Base-by-base conservation (phyloP, 2,113 vertebrate genomes). In the Corythoichthys intestinalis region DNA sequence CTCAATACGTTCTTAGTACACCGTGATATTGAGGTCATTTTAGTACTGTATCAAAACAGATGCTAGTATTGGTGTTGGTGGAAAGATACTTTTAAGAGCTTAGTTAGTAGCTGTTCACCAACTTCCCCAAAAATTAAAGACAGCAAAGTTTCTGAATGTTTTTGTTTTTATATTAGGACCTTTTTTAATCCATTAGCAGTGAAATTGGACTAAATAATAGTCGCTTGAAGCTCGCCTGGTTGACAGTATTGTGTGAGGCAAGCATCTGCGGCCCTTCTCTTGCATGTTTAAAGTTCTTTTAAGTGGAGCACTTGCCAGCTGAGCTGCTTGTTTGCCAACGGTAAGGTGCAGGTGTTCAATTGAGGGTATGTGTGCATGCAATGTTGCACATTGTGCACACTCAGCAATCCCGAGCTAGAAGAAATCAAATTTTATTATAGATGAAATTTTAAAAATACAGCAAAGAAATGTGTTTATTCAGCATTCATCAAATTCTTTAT, bases 301-400 rank as follows among this genome's bases (percentile, higher is more conserved):
- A 66, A 69, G 65, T 60, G 50, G 63, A 71, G 74, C 66, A 65
- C 69, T 74, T 56, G 74, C 63, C 72, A 77, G 72, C 69, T 74
- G 72, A 81, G 69, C 65, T 39, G 39, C 56, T 71, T 59, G 62
- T 28, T 77, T 56, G 57, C 67, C 72, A 67, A 74, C 68, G n/a
- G 66, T 20, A 46, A 67, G 37, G 65, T 69, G 61, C 14, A 61
- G 41, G 44, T 63, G 66, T 54, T 78, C 57, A 68, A 73, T 75
- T 59, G 74, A 72, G 77, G 65, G n/a, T 63, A 39, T 34, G 46
- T 44, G 34, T 35, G 64, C 54, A 41, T 67, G 37, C 8, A 9
- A 17, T 20, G 59, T 61, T 61, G 59, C n/a, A 61, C 15, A 2
- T 17, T 10, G 56, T 58, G 20, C 67, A 65, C n/a, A n/a, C 67